Conservation (phyloP, 2,113 vertebrate genomes). For the Callipepla squamata region DNA sequence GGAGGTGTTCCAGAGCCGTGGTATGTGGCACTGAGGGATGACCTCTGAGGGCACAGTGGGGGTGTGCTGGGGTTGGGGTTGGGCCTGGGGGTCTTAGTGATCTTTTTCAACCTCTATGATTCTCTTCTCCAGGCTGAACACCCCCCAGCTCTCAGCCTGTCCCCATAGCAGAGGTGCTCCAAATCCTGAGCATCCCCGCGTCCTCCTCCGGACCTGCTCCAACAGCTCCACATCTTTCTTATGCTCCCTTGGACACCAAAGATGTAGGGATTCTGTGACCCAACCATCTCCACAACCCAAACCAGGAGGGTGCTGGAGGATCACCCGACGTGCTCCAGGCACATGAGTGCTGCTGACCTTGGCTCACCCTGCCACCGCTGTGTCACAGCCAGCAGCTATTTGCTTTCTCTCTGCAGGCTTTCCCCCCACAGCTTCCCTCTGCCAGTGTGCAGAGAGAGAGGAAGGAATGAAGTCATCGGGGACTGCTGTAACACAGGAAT, state of each 20-base stretch:
- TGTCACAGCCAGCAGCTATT: neutral
- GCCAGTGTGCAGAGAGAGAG: neutral
- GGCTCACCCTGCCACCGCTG: neutral
- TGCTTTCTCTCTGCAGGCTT: neutral
- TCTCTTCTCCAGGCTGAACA: neutral
- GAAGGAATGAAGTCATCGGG: neutral
- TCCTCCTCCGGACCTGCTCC: neutral
- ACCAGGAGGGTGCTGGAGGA: neutral
- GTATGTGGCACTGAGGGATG: no score
- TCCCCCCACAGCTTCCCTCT: neutral
- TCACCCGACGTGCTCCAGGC: neutral
- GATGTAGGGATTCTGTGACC: rapidly evolving
- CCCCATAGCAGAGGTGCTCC: neutral
- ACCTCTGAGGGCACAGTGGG: no score
- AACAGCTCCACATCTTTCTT: neutral
- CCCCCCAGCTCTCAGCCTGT: neutral
- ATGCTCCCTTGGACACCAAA: neutral
- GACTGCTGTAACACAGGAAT: neutral
- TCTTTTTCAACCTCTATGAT: no score
- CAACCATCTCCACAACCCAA: rapidly evolving
- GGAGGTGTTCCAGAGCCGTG: no score
- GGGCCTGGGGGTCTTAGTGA: no score
- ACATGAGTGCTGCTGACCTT: rapidly evolving
- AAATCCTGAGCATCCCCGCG: neutral
- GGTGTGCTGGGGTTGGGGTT: no score